Evolutionary conservation across 1,140 invertebrate genomes (phyloP).

Genomic region (Rhopalosiphum padi): DNA sequence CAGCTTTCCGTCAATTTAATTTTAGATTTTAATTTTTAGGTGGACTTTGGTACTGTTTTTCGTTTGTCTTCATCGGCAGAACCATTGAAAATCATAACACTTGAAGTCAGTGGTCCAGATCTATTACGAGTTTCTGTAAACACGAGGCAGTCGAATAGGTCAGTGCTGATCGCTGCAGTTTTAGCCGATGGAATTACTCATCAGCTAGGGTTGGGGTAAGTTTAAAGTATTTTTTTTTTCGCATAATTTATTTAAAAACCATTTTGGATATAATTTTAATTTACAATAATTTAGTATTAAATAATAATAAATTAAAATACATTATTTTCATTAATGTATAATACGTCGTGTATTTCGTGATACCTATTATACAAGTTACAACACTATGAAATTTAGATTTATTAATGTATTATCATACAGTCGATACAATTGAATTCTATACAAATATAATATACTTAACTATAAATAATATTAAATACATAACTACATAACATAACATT

Average conservation of each 20-base stretch:
- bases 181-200: slow-evolving; percentile 51
- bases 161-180: slow-evolving; percentile 41
- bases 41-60: slow-evolving; percentile 49
- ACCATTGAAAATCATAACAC: background rate
- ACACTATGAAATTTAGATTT: background rate
- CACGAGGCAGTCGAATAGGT: slow-evolving; percentile 34
- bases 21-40: slow-evolving; percentile 14
- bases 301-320: background rate
- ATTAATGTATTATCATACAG: background rate
- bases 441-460: background rate
- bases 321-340: background rate
- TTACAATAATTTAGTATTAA: background rate
- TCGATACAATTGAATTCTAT: background rate
- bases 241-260: background rate
- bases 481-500: background rate
- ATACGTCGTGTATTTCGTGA: background rate
- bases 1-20: background rate
- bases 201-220: slow-evolving; percentile 51
- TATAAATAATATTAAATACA: background rate
- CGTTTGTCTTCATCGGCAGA: slow-evolving; percentile 4
- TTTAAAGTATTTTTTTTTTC: background rate
- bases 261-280: background rate
- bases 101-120: slow-evolving; percentile 53
- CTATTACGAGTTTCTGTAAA: slow-evolving; percentile 52
- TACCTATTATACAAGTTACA: background rate